These are phyloP conservation scores for Cryptocephalus primarius DNA, from an alignment of 2,888 invertebrate species.

Conservation along the genomic window DNA sequence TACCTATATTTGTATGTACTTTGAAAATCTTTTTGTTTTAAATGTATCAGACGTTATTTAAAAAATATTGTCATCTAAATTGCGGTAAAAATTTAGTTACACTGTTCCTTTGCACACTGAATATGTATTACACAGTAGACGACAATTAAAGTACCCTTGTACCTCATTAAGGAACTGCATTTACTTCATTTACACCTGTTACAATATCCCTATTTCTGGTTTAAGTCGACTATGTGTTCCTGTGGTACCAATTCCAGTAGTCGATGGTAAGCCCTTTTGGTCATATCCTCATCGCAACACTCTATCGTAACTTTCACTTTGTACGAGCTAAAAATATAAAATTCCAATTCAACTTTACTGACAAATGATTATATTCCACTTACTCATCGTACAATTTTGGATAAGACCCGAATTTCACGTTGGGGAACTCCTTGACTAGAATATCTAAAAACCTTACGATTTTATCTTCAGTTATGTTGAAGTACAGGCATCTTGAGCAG, in stretches of 20 bases:
- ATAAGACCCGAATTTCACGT: constrained; percentile 44
- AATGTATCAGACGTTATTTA: no score
- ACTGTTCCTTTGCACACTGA: no score
- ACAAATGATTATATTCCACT: constrained; percentile 4
- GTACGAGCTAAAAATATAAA: constrained; percentile 32
- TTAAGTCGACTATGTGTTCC: constrained; percentile 18
- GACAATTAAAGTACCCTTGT: no score
- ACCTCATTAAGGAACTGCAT: no score
- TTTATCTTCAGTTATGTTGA: constrained; percentile 38
- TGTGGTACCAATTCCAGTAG: constrained; percentile 31
- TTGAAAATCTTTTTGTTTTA: no score
- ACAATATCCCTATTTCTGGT: no score
- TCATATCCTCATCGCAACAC: constrained; percentile 31
- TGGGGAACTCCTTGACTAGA: constrained; percentile 37
- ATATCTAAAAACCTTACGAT: constrained; percentile 35
- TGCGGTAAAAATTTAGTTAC: no score
- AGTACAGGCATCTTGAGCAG: constrained; percentile 34
- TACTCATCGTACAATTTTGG: constrained; percentile 39
- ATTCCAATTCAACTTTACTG: neutral
- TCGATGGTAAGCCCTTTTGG: constrained; percentile 32
- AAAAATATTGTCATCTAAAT: no score
- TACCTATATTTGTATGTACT: no score
- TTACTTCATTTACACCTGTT: no score
- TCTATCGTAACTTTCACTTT: constrained; percentile 43
- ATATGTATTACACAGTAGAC: no score